Base-by-base conservation (phyloP, 2,797 vertebrate genomes). In the Rhinogobio ventralis region DNA sequence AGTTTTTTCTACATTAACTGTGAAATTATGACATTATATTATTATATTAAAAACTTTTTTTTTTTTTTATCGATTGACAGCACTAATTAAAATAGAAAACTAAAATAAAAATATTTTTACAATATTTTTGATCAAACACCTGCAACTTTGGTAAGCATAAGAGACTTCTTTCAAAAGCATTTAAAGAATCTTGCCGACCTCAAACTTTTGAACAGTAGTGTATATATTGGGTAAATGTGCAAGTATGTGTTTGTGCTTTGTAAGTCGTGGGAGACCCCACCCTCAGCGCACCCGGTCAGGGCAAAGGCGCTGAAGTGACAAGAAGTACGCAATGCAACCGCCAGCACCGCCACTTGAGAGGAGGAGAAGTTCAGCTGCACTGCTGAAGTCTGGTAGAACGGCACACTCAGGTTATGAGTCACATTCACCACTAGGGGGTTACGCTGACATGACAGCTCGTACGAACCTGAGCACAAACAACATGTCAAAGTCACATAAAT, bases 281-380 rank as follows among this genome's bases (percentile, higher is more conserved):
- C 94, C 90, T 95, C 93, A 92, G 95, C 94, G 95, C 95, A 96
- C 94, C 95, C 95, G 86, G 94, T 95, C 91, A 94, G 93, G 94
- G 95, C 92, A 91, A 95, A 94, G 92, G 91, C 91, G 92, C 92
- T 94, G 86, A 93, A 91, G 86, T 93, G 92, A 87, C 94, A 95
- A 87, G 92, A 93, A 2, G 96, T 96, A 86, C 97, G 91, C 84
- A 99, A 87, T 77, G 96, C 96, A 86, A 99, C 95, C 0, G 96
- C 98, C 45, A 95, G 93, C 25, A 99, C 89, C 10, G 96, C 97
- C 92, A 99, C 95, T 0, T 91, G 78, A 0, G 94, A 89, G 23
- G 97, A 97, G 66, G 98, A 97, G 90, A 99, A 95, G 89, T 96
- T 95, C 85, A 99, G 92, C 85, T 97, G 91, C 79, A 96, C 91